These are phyloP conservation scores for Astur gentilis DNA, from an alignment of 2,113 vertebrate genomes.

Conservation along the genomic window DNA sequence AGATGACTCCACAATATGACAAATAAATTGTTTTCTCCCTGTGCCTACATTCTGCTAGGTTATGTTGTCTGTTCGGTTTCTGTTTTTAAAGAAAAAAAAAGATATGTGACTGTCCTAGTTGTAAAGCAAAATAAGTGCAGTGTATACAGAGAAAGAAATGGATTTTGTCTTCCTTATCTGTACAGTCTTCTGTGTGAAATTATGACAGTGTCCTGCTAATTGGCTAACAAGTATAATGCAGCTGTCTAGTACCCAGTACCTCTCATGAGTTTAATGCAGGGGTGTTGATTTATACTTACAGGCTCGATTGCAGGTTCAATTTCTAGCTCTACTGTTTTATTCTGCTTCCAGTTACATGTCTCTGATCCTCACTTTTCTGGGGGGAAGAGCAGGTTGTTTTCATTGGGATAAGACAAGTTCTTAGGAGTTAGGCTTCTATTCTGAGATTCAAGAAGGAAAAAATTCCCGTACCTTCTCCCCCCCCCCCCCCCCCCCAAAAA, in stretches of 20 bases:
- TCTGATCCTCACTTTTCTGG: not conserved
- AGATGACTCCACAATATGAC: not conserved
- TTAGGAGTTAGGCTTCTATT: not conserved
- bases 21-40: not conserved
- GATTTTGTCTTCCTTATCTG: not conserved
- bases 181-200: not conserved
- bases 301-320: not conserved
- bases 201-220: not conserved
- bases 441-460: not conserved
- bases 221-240: too few species aligned
- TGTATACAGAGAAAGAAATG: not conserved
- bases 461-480: too few species aligned
- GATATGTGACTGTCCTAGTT: not conserved
- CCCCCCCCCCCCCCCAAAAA: too few species aligned
- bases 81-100: not conserved
- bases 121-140: not conserved
- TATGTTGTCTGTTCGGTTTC: not conserved
- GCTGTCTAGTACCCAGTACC: not conserved
- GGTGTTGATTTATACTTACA: not conserved
- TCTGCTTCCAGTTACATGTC: not conserved
- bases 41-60: rapidly evolving
- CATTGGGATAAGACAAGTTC: not conserved
- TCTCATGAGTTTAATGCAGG: not conserved
- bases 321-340: not conserved
- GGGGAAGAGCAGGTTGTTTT: not conserved